phyloP scores from a whole-genome alignment of 2,113 vertebrate species.

The Rhineura floridana region DNA sequence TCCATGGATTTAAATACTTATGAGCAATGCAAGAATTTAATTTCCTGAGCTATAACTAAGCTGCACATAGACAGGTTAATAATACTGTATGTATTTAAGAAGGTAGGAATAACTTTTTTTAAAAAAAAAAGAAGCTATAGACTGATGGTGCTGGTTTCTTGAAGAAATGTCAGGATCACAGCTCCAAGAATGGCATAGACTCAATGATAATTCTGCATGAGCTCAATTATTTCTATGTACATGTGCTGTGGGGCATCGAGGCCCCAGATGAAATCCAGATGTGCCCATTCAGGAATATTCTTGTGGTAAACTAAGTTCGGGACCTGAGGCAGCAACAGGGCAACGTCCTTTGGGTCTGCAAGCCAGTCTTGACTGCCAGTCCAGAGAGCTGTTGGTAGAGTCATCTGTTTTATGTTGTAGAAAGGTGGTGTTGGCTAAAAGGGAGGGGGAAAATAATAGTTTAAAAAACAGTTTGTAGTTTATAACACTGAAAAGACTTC shows the following conservation, averaged over 20 bases:
- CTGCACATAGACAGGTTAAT: constrained; percentile 14
- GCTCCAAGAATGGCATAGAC: neutral
- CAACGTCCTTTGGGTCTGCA: constrained; percentile 75
- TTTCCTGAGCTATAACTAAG: constrained; percentile 18
- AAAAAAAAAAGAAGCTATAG: too few relatives aligned
- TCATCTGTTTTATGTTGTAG: constrained; percentile 81
- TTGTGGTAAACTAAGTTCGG: constrained; percentile 79
- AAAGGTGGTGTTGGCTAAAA: constrained; percentile 83
- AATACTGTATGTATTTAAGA: constrained; percentile 34
- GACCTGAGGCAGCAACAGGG: constrained; percentile 75
- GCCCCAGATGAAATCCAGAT: constrained; percentile 84
- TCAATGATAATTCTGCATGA: constrained; percentile 72
- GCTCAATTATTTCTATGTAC: constrained; percentile 79
- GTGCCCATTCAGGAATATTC: constrained; percentile 82
- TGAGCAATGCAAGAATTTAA: constrained; percentile 1
- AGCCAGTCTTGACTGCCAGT: constrained; percentile 82
- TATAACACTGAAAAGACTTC: neutral
- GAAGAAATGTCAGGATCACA: neutral
- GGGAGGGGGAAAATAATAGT: neutral
- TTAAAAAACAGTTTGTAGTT: neutral
- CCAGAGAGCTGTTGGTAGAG: constrained; percentile 78
- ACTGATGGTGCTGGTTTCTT: neutral
- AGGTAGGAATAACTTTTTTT: constrained; percentile 32
- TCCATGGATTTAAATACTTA: neutral
- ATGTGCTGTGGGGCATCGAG: constrained; percentile 79